A percentile compares a stretch with the other conserved stretches of the same genome.
Conservation (phyloP, 2,888 invertebrate genomes). For the Amiota minor region DNA sequence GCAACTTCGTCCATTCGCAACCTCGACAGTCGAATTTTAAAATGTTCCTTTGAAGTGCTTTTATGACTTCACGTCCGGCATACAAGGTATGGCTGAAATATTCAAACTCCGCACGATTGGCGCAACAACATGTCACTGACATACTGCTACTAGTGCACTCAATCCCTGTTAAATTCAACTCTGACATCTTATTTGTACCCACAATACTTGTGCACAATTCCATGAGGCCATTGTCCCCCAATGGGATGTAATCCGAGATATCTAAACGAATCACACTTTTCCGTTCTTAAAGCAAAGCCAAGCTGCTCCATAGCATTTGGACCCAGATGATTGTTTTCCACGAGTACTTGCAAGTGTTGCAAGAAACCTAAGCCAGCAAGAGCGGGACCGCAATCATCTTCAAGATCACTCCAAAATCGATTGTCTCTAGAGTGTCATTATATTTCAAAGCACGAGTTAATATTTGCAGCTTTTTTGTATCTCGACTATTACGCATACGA, state of each 20-base stretch:
- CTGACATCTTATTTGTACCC: conserved; percentile 48
- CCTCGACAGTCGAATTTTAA: conserved; percentile 55
- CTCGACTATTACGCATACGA: conserved; percentile 64
- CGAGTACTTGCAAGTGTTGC: conserved; percentile 48
- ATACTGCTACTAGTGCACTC: conserved; percentile 9
- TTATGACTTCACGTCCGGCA: conserved; percentile 46
- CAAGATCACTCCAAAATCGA: conserved; percentile 66
- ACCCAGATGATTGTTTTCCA: conserved; percentile 60
- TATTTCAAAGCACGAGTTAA: conserved; percentile 50
- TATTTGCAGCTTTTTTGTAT: conserved; percentile 55
- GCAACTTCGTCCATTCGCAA: conserved; percentile 57
- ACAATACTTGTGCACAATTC: conserved; percentile 44
- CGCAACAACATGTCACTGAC: conserved; percentile 51
- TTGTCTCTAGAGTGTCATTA: conserved; percentile 49
- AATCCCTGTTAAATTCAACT: conserved; percentile 56
- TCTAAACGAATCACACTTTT: conserved; percentile 40
- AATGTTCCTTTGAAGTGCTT: conserved; percentile 52
- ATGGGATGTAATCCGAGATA: conserved; percentile 58
- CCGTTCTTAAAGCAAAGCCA: conserved; percentile 37
- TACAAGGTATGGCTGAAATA: conserved; percentile 51
- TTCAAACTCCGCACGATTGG: conserved; percentile 49
- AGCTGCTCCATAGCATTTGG: conserved; percentile 37
- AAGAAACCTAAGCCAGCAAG: conserved; percentile 51
- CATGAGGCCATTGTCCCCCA: conserved; percentile 48
- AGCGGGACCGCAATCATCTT: conserved; percentile 56